Base-by-base conservation (phyloP, 1,140 invertebrate genomes). In the Zophobas atratus region DNA sequence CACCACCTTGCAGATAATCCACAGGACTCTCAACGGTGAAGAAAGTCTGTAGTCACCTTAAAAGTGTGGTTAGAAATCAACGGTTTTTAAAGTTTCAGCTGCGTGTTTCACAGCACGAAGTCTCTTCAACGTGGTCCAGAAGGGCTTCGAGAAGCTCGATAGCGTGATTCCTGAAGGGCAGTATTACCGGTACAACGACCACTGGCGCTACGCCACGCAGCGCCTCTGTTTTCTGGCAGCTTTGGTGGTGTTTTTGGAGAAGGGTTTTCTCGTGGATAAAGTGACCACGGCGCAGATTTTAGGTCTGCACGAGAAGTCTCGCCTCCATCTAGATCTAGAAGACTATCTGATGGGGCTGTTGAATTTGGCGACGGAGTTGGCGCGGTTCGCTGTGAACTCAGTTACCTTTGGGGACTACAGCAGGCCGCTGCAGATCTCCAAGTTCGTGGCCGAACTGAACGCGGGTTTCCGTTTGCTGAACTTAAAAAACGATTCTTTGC, bases 271-370 rank as follows among this genome's bases (percentile, higher is more conserved):
- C 51, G 91, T 94, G 0, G 88, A 89, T 6, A 92, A 92, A 82
- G 91, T 94, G 76, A 92, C 92, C n/a, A 91, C 93, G 3, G 94
- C 95, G n/a, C 89, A 92, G 55, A 90, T 94, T 75, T 86, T 98
- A 77, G 95, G 94, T 67, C 79, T 73, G 20, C 46, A 82, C 38
- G 88, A 85, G 49, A 86, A 92, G 75, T 89, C 94, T 34, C 94
- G 94, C 0, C 96, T 98, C 84, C 95, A 97, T 85, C 87, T 98
- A 75, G 96, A 98, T 81, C 88, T 98, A 33, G 96, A 98, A 86
- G 96, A 98, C 82, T 98, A 95, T 84, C 87, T 98, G 6, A 91
- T 94, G 84, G 96, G 97, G 1, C 86, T 98, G 3, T 86, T 98
- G 33, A 91, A 93, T 82, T 86, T 98, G 63, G 92, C 94, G 36